Evolutionary conservation across 2,888 invertebrate species (phyloP).

Genomic region (Augochlorella aurata): DNA sequence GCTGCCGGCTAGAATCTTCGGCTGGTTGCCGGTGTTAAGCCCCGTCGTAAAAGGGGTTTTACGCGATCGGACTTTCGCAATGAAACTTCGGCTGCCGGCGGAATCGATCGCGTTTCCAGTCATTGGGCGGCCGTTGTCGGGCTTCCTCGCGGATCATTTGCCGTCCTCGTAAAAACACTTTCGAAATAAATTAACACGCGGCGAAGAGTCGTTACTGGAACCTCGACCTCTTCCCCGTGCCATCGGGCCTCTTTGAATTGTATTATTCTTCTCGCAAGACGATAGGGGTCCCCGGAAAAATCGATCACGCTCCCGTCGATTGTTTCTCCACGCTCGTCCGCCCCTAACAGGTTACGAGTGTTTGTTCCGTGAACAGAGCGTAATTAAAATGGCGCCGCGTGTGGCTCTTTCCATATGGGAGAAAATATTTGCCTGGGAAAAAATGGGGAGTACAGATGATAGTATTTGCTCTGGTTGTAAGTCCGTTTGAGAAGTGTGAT

Average conservation of each 20-base stretch:
- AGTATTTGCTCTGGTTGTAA: too few relatives aligned
- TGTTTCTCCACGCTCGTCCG: not conserved
- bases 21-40: constrained; percentile 52
- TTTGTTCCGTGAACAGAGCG: not conserved
- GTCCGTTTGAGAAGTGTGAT: too few relatives aligned
- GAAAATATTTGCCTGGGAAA: not conserved
- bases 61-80: constrained; percentile 62
- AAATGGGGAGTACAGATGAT: not conserved
- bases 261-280: constrained; percentile 4
- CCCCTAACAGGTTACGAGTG: not conserved
- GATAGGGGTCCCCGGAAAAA: not conserved
- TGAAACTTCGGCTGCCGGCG: constrained; percentile 48
- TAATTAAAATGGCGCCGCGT: not conserved
- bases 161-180: constrained; percentile 24
- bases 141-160: constrained; percentile 32
- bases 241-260: not conserved
- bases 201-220: not conserved
- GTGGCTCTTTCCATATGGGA: too few relatives aligned
- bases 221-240: not conserved
- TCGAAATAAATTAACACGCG: constrained; percentile 31
- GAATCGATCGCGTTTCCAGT: constrained; percentile 49
- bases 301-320: not conserved
- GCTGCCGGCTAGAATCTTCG: constrained; percentile 15
- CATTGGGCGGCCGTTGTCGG: constrained; percentile 20
- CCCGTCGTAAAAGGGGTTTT: constrained; percentile 62